Base-by-base conservation (phyloP, 1,140 invertebrate species). In the Sycophila sp. region DNA sequence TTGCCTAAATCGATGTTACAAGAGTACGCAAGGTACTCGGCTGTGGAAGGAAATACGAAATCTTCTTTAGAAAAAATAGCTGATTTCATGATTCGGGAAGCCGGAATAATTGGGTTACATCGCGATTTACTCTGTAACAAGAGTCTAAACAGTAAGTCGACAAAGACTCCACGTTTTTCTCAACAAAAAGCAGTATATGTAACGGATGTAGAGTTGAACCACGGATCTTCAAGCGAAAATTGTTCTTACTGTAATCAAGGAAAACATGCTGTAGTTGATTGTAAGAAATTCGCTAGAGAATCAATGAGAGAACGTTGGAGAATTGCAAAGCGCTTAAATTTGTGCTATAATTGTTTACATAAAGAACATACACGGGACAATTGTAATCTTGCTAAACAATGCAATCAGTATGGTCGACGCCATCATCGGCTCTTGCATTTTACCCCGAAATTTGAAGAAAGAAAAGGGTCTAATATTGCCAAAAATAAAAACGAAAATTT, bases 381-480 rank as follows among this genome's bases (percentile, higher is more conserved):
- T 56, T 56, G 53, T 56, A 34, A 30, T 4, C 5, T 5, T 13
- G 17, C 15, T 17, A 15, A 30, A n/a, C 3, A 11, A 11, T 32
- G 53, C 17, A 47, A 26, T 45, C 24, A 45, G 15, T 63, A 24
- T 32, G 42, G 32, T 3, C 24, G 60, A 15, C 38, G 11, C 4
- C 60, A 63, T 63, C 60, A 63, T 49, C 8, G 4, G 10, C 22
- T 63, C 22, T 63, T 63, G 19, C 60, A 63, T 63, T 56, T 56
- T 32, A n/a, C n/a, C 6, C 47, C 47, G 4, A 51, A 24, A 51
- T 10, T 24, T 24, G 47, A 51, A n/a, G 40, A 45, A 17, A 51
- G 7, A 22, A 51, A 42, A 11, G 42, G 26, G 6, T n/a, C n/a
- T n/a, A 36, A 36, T 36, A 36, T 6, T 36, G 5, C 34, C 5